Evolutionary conservation across 2,797 vertebrate species (phyloP).

Genomic region (Pangasius djambal): DNA sequence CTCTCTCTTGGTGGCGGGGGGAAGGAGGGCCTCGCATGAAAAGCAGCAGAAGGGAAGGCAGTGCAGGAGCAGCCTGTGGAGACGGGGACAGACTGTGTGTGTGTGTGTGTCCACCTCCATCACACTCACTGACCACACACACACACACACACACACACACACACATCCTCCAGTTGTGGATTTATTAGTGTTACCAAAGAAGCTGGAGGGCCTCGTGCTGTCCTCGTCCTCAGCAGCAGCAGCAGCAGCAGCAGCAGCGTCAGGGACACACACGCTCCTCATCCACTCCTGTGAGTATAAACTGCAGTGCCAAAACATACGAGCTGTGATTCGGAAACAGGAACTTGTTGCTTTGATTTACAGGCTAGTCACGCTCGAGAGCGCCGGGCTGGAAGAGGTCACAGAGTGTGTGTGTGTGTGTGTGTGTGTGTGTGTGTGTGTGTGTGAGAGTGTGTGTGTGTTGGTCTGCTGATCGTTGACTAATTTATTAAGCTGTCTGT

Average conservation of each 20-base stretch:
- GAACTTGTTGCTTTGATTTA: constrained; percentile 42
- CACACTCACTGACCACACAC: constrained; percentile 40
- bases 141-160: constrained; percentile 50
- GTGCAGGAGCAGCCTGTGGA: constrained; percentile 55
- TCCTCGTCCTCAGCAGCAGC: constrained; percentile 38
- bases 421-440: not conserved
- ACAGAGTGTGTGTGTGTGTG: not conserved
- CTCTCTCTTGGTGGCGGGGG: constrained; percentile 29
- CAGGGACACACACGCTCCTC: constrained; percentile 15
- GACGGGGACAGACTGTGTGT: constrained; percentile 45
- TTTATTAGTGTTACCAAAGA: constrained; percentile 57
- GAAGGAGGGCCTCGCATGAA: constrained; percentile 41
- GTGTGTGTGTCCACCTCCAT: constrained; percentile 28
- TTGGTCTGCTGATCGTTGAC: constrained; percentile 58
- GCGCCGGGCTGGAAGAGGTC: constrained; percentile 27
- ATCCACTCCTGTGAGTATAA: constrained; percentile 66
- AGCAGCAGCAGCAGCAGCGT: constrained; percentile 21
- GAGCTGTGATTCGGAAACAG: constrained; percentile 24
- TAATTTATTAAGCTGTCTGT: constrained; percentile 43
- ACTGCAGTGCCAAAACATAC: constrained; percentile 21
- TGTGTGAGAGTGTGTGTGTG: constrained; percentile 19
- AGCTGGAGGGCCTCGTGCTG: constrained; percentile 47
- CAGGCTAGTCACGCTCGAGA: constrained; percentile 24
- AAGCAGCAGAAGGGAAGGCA: constrained; percentile 49
- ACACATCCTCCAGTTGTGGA: constrained; percentile 56